Conservation (phyloP, 2,113 vertebrate species). For the Caretta caretta region DNA sequence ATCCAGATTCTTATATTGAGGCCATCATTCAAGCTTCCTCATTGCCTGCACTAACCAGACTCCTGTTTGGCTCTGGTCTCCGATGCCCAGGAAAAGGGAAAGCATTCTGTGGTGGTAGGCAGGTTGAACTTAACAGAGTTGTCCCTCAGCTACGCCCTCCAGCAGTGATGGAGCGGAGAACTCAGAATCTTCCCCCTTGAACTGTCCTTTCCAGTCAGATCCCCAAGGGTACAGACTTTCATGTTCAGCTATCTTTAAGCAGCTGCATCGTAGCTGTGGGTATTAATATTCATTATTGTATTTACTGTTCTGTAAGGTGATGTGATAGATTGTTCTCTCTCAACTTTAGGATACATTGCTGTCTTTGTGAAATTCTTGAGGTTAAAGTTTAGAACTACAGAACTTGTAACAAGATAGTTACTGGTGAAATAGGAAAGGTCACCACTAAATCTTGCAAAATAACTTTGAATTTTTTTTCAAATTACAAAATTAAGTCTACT, state of each 20-base stretch:
- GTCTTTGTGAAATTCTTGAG: neutral
- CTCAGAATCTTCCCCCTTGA: neutral
- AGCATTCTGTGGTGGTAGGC: neutral
- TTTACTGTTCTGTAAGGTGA: neutral
- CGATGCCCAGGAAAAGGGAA: neutral
- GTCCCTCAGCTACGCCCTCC: neutral
- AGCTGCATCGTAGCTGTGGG: neutral
- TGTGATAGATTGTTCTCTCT: neutral
- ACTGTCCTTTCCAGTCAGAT: neutral
- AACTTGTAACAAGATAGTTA: neutral
- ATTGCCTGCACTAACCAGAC: neutral
- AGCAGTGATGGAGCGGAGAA: neutral
- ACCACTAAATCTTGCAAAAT: neutral
- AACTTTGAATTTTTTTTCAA: neutral
- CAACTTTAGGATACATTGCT: neutral
- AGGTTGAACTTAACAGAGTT: neutral
- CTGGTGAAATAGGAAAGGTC: neutral
- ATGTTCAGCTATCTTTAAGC: neutral
- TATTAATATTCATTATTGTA: neutral
- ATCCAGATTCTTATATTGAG: neutral
- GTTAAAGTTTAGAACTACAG: neutral
- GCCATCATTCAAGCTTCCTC: neutral
- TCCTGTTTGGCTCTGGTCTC: neutral
- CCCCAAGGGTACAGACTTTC: neutral
- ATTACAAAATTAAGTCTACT: neutral